phyloP scores from a whole-genome alignment of 2,797 vertebrate genomes.

The Characodon lateralis region DNA sequence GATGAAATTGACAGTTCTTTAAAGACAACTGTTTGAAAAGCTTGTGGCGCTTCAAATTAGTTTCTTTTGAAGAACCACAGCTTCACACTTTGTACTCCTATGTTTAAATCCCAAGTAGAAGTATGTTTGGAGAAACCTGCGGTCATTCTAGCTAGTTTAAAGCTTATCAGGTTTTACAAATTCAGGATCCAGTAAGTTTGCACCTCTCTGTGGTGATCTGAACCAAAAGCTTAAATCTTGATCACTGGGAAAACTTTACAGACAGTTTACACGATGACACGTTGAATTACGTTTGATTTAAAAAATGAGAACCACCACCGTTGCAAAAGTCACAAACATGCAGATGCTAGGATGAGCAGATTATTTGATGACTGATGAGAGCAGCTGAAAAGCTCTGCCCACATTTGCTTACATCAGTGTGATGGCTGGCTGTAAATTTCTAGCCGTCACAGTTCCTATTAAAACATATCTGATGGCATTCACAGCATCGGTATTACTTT shows the following conservation, averaged over 20 bases:
- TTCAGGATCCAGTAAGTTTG: background rate
- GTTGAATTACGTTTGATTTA: background rate
- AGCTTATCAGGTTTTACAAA: background rate
- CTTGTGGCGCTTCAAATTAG: background rate
- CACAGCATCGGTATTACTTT: slow-evolving; percentile 60
- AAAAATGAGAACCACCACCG: background rate
- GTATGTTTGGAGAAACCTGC: background rate
- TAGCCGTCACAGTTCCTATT: slow-evolving; percentile 51
- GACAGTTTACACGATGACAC: background rate
- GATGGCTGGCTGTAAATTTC: slow-evolving; percentile 36
- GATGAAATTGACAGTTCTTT: background rate
- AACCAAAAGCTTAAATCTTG: background rate
- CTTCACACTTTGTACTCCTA: background rate
- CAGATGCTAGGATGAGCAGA: slow-evolving; percentile 31
- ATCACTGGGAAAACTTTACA: background rate
- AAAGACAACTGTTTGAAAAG: background rate
- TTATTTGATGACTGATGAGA: slow-evolving; percentile 58
- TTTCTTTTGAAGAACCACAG: too few relatives aligned
- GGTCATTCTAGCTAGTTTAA: background rate
- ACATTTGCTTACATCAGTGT: slow-evolving; percentile 10
- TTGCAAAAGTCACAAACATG: slow-evolving; percentile 15
- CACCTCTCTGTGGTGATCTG: background rate
- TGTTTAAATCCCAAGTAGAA: background rate
- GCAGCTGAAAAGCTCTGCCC: slow-evolving; percentile 35
- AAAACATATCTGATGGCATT: slow-evolving; percentile 69